Conservation (phyloP, 2,888 invertebrate species). For the Synanthedon vespiformis region DNA sequence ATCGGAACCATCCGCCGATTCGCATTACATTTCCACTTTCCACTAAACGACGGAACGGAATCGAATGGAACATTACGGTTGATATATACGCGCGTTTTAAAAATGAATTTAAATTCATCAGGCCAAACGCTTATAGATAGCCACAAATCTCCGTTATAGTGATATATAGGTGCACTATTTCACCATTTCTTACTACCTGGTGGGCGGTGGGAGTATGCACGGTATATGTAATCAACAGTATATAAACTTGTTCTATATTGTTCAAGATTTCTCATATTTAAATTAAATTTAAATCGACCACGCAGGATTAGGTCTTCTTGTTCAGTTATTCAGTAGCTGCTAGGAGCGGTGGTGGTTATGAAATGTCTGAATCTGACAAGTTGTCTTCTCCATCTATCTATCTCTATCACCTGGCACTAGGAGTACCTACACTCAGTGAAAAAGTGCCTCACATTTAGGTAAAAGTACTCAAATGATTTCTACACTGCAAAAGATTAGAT, state of each 20-base stretch:
- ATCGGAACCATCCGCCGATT: neutral
- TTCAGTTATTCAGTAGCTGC: too few relatives aligned
- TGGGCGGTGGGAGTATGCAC: conserved; percentile 9
- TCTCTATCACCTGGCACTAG: too few relatives aligned
- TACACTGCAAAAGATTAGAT: too few relatives aligned
- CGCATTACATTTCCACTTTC: neutral
- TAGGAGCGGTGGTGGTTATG: too few relatives aligned
- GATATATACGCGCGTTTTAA: conserved; percentile 19
- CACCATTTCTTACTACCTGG: conserved; percentile 15
- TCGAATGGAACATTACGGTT: conserved; percentile 1
- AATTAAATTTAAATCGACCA: too few relatives aligned
- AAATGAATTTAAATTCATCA: conserved; percentile 28
- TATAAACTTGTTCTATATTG: neutral
- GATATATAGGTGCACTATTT: conserved; percentile 21
- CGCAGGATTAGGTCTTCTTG: too few relatives aligned
- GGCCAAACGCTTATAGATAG: conserved; percentile 18
- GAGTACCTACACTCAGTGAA: too few relatives aligned
- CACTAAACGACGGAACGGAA: neutral
- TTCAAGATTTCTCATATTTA: too few relatives aligned
- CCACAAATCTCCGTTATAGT: conserved; percentile 22
- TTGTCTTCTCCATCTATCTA: too few relatives aligned
- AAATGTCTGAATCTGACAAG: too few relatives aligned
- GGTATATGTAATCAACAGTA: conserved; percentile 1
- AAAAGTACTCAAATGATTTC: too few relatives aligned
- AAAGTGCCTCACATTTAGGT: too few relatives aligned